A percentile compares a stretch with the other conserved stretches of the same genome.
Evolutionary conservation across 1,140 invertebrate species (phyloP).

Genomic region (Tribolium castaneum): DNA sequence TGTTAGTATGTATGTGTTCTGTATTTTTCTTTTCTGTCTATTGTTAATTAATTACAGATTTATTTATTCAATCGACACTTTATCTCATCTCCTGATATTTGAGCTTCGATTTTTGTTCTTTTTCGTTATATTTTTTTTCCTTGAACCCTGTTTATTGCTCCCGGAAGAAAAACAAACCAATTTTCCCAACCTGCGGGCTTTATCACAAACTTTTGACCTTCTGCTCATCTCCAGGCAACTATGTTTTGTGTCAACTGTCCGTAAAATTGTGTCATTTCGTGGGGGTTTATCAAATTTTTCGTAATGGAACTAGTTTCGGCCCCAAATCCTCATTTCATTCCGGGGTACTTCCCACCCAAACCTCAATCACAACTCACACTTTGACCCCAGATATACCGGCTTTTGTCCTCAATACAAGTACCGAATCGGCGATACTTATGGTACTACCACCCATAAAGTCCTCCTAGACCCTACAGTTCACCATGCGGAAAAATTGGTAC

Average conservation of each 20-base stretch:
- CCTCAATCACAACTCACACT: not conserved
- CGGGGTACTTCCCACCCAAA: constrained; percentile 65
- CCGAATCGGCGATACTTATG: constrained; percentile 77
- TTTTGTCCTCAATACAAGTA: constrained; percentile 79
- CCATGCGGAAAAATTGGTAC: constrained; percentile 75
- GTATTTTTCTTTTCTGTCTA: no score
- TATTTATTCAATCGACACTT: no score
- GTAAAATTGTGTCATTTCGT: constrained; percentile 11
- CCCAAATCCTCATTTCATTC: constrained; percentile 69
- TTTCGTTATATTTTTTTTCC: no score
- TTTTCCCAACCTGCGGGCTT: not conserved
- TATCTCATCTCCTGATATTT: no score
- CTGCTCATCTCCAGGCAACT: not conserved
- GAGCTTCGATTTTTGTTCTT: no score
- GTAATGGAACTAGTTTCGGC: constrained; percentile 64
- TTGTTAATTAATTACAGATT: no score
- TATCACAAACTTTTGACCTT: not conserved
- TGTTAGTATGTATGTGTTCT: no score
- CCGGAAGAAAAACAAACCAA: no score
- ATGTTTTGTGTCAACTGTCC: not conserved
- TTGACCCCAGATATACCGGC: constrained; percentile 73
- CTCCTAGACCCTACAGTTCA: constrained; percentile 76
- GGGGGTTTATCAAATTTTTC: not conserved
- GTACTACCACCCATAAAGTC: constrained; percentile 75
- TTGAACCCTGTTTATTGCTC: no score